Evolutionary conservation across 2,797 vertebrate species (phyloP), one percentile per base, ranked within the genome.

Genomic region (Anguilla anguilla): DNA sequence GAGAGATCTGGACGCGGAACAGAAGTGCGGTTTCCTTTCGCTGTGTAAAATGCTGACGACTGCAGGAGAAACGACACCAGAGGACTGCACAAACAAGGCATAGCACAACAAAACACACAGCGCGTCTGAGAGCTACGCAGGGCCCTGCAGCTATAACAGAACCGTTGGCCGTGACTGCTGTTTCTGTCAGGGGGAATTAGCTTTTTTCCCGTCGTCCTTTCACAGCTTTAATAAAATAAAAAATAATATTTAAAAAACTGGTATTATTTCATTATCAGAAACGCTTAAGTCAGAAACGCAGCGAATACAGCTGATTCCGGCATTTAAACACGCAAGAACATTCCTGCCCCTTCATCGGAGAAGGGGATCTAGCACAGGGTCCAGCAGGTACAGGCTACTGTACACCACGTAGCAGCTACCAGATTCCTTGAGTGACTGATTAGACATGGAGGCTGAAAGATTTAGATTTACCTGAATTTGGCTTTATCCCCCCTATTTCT

Each of bases 41-140:
- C 64, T 69, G 64, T n/a, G 64, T 69, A n/a, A 61, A 69, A 69
- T 69, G 64, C 64, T 69, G 64, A 69, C 64, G n/a, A 69, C n/a
- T 22, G 25, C 1, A 74, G 13, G 28, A 74, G 31, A 28, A 25
- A 9, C 22, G 39, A 43, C 39, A 53, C 51, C 51, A 11, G 51
- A 53, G 51, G 6, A 11, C 51, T 53, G 51, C 55, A 67, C 55
- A 39, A 28, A 55, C 59, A 43, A 39, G 6, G 51, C 64, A 31
- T 11, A 51, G n/a, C 67, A 64, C 15, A 28, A 64, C n/a, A 67
- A 72, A 49, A 31, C n/a, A 28, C 69, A 35, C 49, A 49, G 49
- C 15, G 17, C 69, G 74, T 9, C 2, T 51, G 13, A 31, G 43
- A 28, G 15, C 39, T 1, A 17, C 35, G 39, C 55, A 57, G 28